Conservation (phyloP, 2,888 invertebrate species). For the Steinernema hermaphroditum region DNA sequence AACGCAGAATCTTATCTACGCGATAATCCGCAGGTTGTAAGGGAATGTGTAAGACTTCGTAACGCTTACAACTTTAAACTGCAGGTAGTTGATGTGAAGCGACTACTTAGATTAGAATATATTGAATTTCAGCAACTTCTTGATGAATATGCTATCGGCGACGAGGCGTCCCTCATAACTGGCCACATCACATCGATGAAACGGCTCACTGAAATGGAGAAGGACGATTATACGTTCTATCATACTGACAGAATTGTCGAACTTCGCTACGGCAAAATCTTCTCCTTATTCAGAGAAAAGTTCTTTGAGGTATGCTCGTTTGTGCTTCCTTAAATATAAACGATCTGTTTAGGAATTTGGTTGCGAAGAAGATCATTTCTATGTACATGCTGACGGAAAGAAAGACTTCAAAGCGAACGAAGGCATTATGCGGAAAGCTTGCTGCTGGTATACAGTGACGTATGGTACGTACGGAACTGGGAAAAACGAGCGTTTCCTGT, state of each 20-base stretch:
- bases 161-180: constrained; percentile 56
- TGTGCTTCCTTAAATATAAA: constrained; percentile 5
- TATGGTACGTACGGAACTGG: constrained; percentile 37
- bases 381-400: constrained; percentile 32
- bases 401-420: constrained; percentile 32
- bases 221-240: constrained; percentile 60
- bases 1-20: constrained; percentile 38
- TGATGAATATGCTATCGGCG: constrained; percentile 59
- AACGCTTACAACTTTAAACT: constrained; percentile 49
- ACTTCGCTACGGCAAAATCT: constrained; percentile 52
- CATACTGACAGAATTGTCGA: constrained; percentile 62
- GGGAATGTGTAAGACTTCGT: constrained; percentile 32
- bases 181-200: constrained; percentile 45
- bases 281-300: constrained; percentile 43
- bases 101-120: background rate
- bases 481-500: constrained; percentile 28
- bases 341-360: constrained; percentile 48
- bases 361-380: constrained; percentile 43
- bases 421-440: background rate
- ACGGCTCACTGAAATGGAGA: constrained; percentile 55
- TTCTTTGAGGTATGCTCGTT: constrained; percentile 52
- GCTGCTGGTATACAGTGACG: constrained; percentile 45
- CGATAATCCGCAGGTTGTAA: constrained; percentile 30
- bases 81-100: constrained; percentile 35
- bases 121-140: constrained; percentile 46